Evolutionary conservation across 2,888 invertebrate species (phyloP).

Genomic region (Thumatha senex): DNA sequence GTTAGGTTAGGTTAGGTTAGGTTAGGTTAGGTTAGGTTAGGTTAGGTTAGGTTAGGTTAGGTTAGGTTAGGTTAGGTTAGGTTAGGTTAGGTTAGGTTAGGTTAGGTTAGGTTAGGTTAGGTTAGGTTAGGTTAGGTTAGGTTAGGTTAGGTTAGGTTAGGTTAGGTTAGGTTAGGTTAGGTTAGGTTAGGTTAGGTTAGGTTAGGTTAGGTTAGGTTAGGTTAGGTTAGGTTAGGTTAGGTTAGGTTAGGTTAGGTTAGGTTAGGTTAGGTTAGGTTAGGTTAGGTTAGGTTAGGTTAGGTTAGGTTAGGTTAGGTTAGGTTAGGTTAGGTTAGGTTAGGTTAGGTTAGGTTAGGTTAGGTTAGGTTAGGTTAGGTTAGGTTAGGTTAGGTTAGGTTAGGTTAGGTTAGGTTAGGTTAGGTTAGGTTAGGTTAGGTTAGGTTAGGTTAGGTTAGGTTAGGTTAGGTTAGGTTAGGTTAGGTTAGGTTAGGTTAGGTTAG

Average conservation of each 20-base stretch:
- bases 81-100: slow-evolving; percentile 17
- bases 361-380: slow-evolving; percentile 20
- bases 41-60: slow-evolving; percentile 12
- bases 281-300: slow-evolving; percentile 18
- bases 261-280: slow-evolving; percentile 20
- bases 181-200: slow-evolving; percentile 22
- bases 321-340: slow-evolving; percentile 22
- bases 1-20: slow-evolving; percentile 16
- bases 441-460: slow-evolving; percentile 17
- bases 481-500: slow-evolving; percentile 16
- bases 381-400: slow-evolving; percentile 18
- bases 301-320: slow-evolving; percentile 21
- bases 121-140: slow-evolving; percentile 12
- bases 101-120: slow-evolving; percentile 21
- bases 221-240: slow-evolving; percentile 32
- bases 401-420: slow-evolving; percentile 17
- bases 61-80: slow-evolving; percentile 12
- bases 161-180: slow-evolving; percentile 26
- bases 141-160: slow-evolving; percentile 26
- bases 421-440: slow-evolving; percentile 18
- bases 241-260: slow-evolving; percentile 25
- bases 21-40: slow-evolving; percentile 10
- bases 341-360: slow-evolving; percentile 19
- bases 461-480: slow-evolving; percentile 15
- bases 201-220: slow-evolving; percentile 21